phyloP scores from a whole-genome alignment of 2,797 vertebrate species.

The Lagocephalus sceleratus region DNA sequence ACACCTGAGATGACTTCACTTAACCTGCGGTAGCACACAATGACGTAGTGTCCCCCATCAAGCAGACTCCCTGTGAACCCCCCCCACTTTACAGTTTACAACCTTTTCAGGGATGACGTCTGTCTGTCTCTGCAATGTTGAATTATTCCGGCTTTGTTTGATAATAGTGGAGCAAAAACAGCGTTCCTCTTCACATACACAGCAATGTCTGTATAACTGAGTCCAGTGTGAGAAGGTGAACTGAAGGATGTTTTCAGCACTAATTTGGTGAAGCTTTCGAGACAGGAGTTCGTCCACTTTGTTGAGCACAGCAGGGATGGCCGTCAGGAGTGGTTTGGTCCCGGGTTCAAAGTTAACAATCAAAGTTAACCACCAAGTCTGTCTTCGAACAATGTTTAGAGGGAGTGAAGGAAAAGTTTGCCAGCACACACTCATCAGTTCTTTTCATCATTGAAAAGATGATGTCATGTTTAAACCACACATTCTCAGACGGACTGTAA shows the following conservation, averaged over 20 bases:
- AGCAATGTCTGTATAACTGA: constrained; percentile 7
- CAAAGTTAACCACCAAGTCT: constrained; percentile 3
- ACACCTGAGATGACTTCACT: constrained; percentile 51
- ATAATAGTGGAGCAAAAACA: too few species aligned
- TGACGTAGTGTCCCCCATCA: constrained; percentile 23
- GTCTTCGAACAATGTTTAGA: constrained; percentile 20
- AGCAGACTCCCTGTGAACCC: constrained; percentile 9
- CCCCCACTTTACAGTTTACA: constrained; percentile 35
- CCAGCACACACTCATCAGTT: constrained; percentile 36
- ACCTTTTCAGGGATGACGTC: constrained; percentile 22
- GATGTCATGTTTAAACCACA: constrained; percentile 69
- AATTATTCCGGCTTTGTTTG: constrained; percentile 1
- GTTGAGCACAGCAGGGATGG: constrained; percentile 30
- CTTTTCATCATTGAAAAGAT: constrained; percentile 60
- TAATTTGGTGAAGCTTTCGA: constrained; percentile 27
- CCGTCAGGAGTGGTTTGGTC: constrained; percentile 35
- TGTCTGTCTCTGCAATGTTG: constrained; percentile 22
- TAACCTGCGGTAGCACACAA: constrained; percentile 25
- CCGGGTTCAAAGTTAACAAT: constrained; percentile 27
- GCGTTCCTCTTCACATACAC: too few species aligned
- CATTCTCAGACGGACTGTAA: constrained; percentile 71
- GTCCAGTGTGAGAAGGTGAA: constrained; percentile 13
- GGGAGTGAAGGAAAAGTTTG: constrained; percentile 13
- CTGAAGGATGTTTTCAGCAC: constrained; percentile 8
- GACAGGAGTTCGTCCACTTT: constrained; percentile 24